Conservation (phyloP, 2,888 invertebrate species). For the Tuberolachnus salignus region DNA sequence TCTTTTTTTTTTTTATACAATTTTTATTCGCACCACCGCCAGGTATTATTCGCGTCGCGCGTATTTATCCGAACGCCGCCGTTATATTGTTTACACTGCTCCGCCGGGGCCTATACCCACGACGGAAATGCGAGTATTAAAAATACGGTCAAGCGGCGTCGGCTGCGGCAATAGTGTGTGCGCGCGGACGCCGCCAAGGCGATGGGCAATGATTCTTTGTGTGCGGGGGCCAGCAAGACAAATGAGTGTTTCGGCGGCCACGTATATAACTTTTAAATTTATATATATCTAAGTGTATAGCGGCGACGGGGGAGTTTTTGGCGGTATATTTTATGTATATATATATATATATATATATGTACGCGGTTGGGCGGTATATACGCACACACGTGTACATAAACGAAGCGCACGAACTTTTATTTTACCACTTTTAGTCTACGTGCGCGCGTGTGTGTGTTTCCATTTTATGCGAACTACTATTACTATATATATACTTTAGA, state of each 20-base stretch:
- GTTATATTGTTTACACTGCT: no score
- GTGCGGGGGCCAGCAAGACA: constrained; percentile 21
- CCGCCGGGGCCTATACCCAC: no score
- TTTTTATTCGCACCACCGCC: not conserved
- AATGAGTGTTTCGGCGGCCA: constrained; percentile 38
- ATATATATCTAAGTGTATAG: not conserved
- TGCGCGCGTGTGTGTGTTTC: constrained; percentile 11
- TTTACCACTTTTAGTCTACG: constrained; percentile 44
- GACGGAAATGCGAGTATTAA: no score
- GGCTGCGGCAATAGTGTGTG: constrained; percentile 4
- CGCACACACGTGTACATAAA: not conserved
- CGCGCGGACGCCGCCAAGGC: constrained; percentile 15
- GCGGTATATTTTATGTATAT: not conserved
- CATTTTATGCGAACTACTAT: constrained; percentile 20
- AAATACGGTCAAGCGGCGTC: no score
- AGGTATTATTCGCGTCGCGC: no score
- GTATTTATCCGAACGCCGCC: not conserved
- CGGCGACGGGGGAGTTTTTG: constrained; percentile 2
- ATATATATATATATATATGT: not conserved
- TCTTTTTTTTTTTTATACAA: no score
- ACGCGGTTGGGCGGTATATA: not conserved
- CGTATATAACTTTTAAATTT: no score
- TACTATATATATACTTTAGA: not conserved
- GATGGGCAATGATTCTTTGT: constrained; percentile 19
- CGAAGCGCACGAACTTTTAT: constrained; percentile 43